Evolutionary conservation across 1,140 invertebrate species (phyloP).

Genomic region (Myzus persicae): DNA sequence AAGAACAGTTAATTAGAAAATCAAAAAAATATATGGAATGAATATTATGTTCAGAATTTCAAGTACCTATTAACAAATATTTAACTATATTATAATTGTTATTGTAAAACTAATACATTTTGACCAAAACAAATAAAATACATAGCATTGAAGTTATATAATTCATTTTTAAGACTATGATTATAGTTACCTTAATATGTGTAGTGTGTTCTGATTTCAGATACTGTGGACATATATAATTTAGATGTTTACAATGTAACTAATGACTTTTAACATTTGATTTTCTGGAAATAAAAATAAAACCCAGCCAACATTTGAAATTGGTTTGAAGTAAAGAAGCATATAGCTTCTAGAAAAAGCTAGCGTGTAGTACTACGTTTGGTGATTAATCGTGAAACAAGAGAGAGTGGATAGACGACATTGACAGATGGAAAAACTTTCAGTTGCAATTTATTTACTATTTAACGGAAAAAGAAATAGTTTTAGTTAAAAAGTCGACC

Average conservation of each 20-base stretch:
- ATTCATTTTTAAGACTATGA: too few species aligned
- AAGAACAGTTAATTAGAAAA: neutral
- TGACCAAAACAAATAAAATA: too few species aligned
- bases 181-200: too few species aligned
- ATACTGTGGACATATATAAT: neutral
- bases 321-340: neutral
- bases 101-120: too few species aligned
- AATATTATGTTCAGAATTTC: neutral
- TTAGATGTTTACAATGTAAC: neutral
- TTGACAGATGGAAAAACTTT: constrained; percentile 48
- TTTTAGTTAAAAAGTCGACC: neutral
- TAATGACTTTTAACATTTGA: neutral
- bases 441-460: neutral
- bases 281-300: neutral
- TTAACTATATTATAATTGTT: too few species aligned
- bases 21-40: neutral
- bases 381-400: constrained; percentile 30
- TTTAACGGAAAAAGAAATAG: neutral
- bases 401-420: neutral
- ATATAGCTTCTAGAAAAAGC: neutral
- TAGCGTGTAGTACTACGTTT: neutral
- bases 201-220: neutral
- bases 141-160: too few species aligned
- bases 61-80: neutral
- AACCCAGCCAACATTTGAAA: neutral